A percentile compares a stretch with the other conserved stretches of the same genome.
phyloP scores from a whole-genome alignment of 2,797 vertebrate genomes.

The Semotilus atromaculatus region DNA sequence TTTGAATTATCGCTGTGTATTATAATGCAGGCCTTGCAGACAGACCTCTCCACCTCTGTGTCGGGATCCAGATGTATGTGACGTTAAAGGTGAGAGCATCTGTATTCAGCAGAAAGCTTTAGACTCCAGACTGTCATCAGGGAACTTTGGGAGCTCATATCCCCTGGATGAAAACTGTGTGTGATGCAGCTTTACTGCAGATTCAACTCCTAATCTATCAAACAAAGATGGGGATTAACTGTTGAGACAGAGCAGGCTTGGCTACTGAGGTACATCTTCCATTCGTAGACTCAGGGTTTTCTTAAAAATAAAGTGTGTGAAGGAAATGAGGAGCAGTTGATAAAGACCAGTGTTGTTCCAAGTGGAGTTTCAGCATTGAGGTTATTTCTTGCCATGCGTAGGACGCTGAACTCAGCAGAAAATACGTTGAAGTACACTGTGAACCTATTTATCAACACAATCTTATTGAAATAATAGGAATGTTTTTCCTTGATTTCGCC shows the following conservation, averaged over 20 bases:
- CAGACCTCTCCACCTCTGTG: constrained; percentile 54
- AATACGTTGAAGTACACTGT: neutral
- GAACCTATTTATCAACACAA: neutral
- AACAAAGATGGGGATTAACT: constrained; percentile 74
- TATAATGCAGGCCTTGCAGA: constrained; percentile 55
- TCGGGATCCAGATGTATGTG: constrained; percentile 53
- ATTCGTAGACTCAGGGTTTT: constrained; percentile 67
- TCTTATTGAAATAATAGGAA: neutral
- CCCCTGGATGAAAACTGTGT: constrained; percentile 71
- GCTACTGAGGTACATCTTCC: constrained; percentile 68
- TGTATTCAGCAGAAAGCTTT: constrained; percentile 61
- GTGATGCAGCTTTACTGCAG: constrained; percentile 70
- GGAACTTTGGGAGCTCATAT: constrained; percentile 74
- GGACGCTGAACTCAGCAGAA: constrained; percentile 23
- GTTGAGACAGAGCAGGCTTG: constrained; percentile 67
- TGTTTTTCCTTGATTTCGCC: neutral
- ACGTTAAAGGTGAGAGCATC: constrained; percentile 55
- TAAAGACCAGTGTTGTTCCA: neutral
- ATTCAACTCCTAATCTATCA: constrained; percentile 74
- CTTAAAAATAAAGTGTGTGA: constrained; percentile 57
- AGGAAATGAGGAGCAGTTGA: constrained; percentile 17
- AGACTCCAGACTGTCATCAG: constrained; percentile 60
- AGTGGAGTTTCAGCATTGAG: constrained; percentile 1
- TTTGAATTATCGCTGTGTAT: constrained; percentile 50
- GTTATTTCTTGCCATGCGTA: neutral